These are phyloP conservation scores for Zaprionus gabonicus DNA, from an alignment of 1,140 invertebrate species.

Conservation along the genomic window DNA sequence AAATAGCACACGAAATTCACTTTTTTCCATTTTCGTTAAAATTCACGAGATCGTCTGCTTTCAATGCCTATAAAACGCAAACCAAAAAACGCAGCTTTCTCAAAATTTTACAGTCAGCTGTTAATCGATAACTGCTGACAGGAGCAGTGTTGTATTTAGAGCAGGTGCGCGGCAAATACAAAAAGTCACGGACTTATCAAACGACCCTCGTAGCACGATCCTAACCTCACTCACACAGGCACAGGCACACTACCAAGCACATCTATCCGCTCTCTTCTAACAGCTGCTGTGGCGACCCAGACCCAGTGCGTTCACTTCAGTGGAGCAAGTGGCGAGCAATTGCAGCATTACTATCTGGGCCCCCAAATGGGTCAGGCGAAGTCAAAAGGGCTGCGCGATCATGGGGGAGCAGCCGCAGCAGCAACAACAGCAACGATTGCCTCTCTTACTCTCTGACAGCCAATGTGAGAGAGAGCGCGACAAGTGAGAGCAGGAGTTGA, in stretches of 20 bases:
- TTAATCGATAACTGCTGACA: too few species aligned
- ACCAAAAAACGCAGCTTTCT: too few species aligned
- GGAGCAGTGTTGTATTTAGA: too few species aligned
- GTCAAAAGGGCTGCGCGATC: conserved; percentile 78
- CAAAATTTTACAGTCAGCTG: too few species aligned
- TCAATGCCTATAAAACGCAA: too few species aligned
- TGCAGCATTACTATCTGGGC: conserved; percentile 45
- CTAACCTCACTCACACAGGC: not conserved
- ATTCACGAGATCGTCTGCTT: too few species aligned
- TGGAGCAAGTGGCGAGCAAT: conserved; percentile 55
- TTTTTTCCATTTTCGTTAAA: too few species aligned
- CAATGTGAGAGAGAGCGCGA: conserved; percentile 25
- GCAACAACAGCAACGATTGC: conserved; percentile 24
- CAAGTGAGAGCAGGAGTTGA: conserved; percentile 45
- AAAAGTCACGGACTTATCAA: too few species aligned
- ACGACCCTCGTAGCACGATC: too few species aligned
- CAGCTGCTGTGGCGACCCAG: conserved; percentile 70
- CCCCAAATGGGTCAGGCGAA: conserved; percentile 75
- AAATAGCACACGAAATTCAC: too few species aligned
- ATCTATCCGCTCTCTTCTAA: conserved; percentile 39
- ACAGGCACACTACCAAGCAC: not conserved
- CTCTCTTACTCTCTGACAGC: not conserved
- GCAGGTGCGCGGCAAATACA: too few species aligned
- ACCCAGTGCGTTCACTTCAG: conserved; percentile 68
- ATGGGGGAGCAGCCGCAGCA: conserved; percentile 41